These are phyloP conservation scores for Rattus rattus DNA, from an alignment of 2,113 vertebrate genomes.

Conservation along the genomic window DNA sequence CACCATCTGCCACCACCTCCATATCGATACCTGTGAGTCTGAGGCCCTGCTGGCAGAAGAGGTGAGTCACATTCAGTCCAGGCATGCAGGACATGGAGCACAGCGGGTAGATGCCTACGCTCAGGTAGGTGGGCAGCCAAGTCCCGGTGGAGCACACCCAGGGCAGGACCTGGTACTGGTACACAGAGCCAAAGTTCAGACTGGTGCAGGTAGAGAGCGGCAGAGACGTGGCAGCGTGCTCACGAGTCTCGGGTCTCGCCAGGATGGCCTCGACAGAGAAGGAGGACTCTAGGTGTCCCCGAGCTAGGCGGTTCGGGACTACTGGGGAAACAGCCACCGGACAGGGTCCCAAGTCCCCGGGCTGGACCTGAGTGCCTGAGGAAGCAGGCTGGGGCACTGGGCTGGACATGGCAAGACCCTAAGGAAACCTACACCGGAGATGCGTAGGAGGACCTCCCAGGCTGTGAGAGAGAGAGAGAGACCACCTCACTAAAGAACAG, in stretches of 20 bases:
- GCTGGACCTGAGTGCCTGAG: not conserved
- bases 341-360: not conserved
- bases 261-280: constrained; percentile 85
- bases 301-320: not conserved
- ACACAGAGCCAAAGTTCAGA: not conserved
- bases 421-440: fast-evolving
- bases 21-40: constrained; percentile 46
- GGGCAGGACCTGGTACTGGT: not conserved
- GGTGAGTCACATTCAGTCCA: constrained; percentile 71
- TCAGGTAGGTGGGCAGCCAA: constrained; percentile 13
- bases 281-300: constrained; percentile 27
- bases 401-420: constrained; percentile 24
- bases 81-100: not conserved
- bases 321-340: not conserved
- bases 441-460: not conserved
- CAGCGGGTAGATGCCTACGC: constrained; percentile 3
- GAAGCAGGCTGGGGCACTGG: not conserved
- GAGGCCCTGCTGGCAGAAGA: constrained; percentile 50
- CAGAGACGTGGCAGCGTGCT: not conserved
- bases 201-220: not conserved
- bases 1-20: not conserved
- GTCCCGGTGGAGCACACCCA: not conserved
- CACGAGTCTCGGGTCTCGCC: constrained; percentile 45
- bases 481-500: too few species aligned
- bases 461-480: not conserved